These are phyloP conservation scores for Brachionus plicatilis DNA, from an alignment of 1,140 invertebrate genomes.

Conservation along the genomic window DNA sequence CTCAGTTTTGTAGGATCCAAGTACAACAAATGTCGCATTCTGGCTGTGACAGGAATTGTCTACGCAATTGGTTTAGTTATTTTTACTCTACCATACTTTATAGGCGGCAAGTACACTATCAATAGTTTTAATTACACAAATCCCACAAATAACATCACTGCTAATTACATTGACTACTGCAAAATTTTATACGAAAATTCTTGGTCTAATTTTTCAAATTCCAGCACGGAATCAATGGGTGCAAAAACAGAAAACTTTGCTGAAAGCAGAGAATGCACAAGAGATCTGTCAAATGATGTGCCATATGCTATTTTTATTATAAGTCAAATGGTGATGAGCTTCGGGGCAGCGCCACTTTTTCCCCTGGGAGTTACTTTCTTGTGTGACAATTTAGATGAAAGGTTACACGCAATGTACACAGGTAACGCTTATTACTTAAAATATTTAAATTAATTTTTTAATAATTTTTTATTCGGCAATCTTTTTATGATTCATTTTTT, in stretches of 20 bases:
- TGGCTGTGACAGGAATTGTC: conserved; percentile 43
- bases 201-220: neutral
- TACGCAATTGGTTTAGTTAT: conserved; percentile 46
- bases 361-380: conserved; percentile 46
- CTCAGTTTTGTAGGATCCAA: conserved; percentile 43
- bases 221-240: neutral
- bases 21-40: conserved; percentile 42
- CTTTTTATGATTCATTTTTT: too few species aligned
- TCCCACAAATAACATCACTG: neutral
- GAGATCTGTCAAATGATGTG: conserved; percentile 33
- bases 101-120: conserved; percentile 35
- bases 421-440: conserved; percentile 39
- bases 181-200: conserved; percentile 25
- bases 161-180: neutral
- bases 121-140: conserved; percentile 40
- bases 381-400: conserved; percentile 45
- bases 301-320: conserved; percentile 44
- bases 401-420: conserved; percentile 44
- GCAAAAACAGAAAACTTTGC: neutral
- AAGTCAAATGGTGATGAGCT: conserved; percentile 44
- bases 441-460: too few species aligned
- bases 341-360: conserved; percentile 46
- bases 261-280: neutral
- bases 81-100: conserved; percentile 45
- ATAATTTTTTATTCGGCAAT: too few species aligned